These are phyloP conservation scores for Zelostemma sp. DNA, from an alignment of 1,140 invertebrate genomes.

Conservation along the genomic window DNA sequence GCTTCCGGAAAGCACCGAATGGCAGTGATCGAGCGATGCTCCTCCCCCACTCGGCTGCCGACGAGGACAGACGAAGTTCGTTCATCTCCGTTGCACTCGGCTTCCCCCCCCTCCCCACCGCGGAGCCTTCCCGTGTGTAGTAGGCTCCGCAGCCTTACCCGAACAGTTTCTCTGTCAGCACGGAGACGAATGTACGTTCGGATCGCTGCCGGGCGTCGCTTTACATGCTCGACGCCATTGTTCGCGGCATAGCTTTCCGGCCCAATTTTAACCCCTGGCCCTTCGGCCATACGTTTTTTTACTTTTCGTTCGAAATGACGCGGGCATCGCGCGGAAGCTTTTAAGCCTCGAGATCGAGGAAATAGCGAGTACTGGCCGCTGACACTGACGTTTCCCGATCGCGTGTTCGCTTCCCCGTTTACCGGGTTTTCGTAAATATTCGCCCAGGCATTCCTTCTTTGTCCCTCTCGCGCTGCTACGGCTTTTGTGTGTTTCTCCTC, in stretches of 20 bases:
- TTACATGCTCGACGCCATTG: constrained; percentile 5
- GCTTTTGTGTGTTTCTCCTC: constrained; percentile 1
- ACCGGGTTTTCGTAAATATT: not conserved
- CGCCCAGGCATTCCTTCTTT: too few relatives aligned
- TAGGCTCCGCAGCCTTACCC: too few relatives aligned
- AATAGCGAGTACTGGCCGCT: too few relatives aligned
- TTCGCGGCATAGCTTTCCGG: not conserved
- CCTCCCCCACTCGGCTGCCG: constrained; percentile 22
- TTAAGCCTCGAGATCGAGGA: too few relatives aligned
- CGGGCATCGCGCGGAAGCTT: not conserved
- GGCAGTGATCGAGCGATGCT: constrained; percentile 59
- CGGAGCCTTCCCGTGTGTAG: not conserved
- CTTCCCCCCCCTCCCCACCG: not conserved
- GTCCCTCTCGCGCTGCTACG: not conserved
- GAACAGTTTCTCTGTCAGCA: not conserved
- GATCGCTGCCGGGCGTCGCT: not conserved
- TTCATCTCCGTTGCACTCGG: not conserved
- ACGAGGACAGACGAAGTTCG: not conserved
- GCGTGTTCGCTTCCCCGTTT: not conserved
- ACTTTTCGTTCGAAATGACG: too few relatives aligned
- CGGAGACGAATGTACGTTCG: not conserved
- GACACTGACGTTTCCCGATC: not conserved
- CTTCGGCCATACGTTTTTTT: too few relatives aligned
- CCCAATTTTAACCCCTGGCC: too few relatives aligned
- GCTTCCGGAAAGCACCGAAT: constrained; percentile 57